phyloP scores from a whole-genome alignment of 2,113 vertebrate genomes.

The Ailurus styani region DNA sequence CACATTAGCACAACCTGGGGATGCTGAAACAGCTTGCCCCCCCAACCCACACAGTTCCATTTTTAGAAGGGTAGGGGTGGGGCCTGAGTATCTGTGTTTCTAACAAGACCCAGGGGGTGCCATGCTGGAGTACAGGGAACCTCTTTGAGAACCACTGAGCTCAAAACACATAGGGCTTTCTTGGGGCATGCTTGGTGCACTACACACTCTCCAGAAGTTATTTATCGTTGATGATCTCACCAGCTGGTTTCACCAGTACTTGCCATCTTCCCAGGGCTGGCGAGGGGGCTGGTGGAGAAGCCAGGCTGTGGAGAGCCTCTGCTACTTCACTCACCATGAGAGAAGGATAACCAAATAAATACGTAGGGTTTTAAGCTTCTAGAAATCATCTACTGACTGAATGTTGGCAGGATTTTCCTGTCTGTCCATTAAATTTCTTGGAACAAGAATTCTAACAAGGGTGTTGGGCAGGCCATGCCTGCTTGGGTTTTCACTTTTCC shows the following conservation, averaged over 20 bases:
- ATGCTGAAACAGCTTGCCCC: not conserved
- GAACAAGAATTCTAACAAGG: not conserved
- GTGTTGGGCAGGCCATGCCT: not conserved
- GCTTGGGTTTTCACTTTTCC: not conserved
- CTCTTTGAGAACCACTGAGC: not conserved
- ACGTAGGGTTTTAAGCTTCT: not conserved
- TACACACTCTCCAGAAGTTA: no score
- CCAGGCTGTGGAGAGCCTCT: not conserved
- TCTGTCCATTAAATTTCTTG: not conserved
- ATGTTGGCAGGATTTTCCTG: not conserved
- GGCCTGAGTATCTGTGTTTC: not conserved
- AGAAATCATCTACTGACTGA: not conserved
- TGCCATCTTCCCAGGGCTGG: not conserved
- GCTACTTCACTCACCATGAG: not conserved
- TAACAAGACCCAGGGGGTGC: not conserved
- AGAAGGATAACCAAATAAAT: not conserved
- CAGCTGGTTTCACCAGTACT: not conserved
- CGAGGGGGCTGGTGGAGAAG: not conserved
- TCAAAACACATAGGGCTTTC: not conserved
- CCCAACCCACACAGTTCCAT: not conserved
- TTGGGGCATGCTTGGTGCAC: not conserved
- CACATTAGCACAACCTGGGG: no score
- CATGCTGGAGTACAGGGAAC: not conserved
- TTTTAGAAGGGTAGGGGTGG: not conserved
- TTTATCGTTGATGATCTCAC: not conserved